phyloP scores from a whole-genome alignment of 2,113 vertebrate species.

The Spheniscus mendiculus region DNA sequence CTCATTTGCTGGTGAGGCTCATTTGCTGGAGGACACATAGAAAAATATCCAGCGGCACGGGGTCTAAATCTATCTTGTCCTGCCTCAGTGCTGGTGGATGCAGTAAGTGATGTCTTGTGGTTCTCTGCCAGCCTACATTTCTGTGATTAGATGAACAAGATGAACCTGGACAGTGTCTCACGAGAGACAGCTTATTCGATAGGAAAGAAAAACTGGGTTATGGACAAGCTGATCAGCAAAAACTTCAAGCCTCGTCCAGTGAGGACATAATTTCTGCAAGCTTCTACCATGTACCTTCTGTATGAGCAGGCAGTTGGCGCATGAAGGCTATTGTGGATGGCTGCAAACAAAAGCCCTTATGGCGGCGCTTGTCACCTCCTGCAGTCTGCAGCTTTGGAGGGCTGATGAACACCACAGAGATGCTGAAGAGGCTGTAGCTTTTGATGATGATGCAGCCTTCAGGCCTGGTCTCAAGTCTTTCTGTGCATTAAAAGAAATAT shows the following conservation, averaged over 20 bases:
- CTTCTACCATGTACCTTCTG: background rate
- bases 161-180: background rate
- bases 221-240: background rate
- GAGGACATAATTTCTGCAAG: background rate
- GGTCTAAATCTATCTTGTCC: background rate
- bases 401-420: background rate
- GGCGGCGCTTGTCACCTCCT: background rate
- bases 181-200: background rate
- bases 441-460: background rate
- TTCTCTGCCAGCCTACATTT: background rate
- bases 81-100: background rate
- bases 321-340: background rate
- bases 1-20: slow-evolving; percentile 26
- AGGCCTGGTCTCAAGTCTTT: background rate
- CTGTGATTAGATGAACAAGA: background rate
- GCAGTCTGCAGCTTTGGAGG: background rate
- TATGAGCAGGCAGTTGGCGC: background rate
- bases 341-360: background rate
- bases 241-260: background rate
- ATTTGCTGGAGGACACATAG: slow-evolving; percentile 26
- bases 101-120: slow-evolving; percentile 5
- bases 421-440: background rate
- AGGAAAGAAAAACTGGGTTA: background rate
- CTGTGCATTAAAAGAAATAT: background rate
- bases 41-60: background rate